phyloP scores from a whole-genome alignment of 2,113 vertebrate species.

The Mohoua ochrocephala region DNA sequence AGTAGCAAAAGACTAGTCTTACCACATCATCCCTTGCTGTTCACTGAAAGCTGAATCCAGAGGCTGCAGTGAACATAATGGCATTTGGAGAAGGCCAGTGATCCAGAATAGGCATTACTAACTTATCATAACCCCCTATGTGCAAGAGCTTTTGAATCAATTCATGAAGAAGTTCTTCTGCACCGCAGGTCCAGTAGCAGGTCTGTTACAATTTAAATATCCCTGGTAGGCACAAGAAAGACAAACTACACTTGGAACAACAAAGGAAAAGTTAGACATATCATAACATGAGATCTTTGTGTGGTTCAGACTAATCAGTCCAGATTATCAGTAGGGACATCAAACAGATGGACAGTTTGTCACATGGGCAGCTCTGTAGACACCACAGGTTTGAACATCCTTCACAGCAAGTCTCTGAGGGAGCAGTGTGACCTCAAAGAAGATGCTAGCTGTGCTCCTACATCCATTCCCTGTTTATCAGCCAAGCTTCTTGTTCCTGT shows the following conservation, averaged over 20 bases:
- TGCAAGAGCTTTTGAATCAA: not conserved
- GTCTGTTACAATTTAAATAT: not conserved
- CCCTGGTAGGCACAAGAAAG: not conserved
- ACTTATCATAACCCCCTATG: not conserved
- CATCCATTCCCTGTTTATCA: not conserved
- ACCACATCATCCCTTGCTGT: not conserved
- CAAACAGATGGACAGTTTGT: not conserved
- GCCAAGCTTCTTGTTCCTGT: not conserved
- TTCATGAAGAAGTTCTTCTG: not conserved
- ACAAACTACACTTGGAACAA: not conserved
- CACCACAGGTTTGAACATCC: not conserved
- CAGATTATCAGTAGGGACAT: not conserved
- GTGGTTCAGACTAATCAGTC: not conserved
- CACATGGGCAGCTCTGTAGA: not conserved
- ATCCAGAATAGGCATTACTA: not conserved
- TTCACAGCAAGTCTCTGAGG: not conserved
- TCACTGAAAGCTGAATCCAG: not conserved
- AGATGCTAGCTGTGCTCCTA: not conserved
- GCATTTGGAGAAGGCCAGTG: not conserved
- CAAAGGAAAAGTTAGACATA: not conserved
- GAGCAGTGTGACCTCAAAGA: not conserved
- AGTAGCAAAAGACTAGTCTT: not conserved
- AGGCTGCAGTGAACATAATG: not conserved
- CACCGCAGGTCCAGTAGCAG: not conserved
- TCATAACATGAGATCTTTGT: not conserved